Evolutionary conservation across 2,797 vertebrate species (phyloP).

Genomic region (Myoxocephalus aenaeus): DNA sequence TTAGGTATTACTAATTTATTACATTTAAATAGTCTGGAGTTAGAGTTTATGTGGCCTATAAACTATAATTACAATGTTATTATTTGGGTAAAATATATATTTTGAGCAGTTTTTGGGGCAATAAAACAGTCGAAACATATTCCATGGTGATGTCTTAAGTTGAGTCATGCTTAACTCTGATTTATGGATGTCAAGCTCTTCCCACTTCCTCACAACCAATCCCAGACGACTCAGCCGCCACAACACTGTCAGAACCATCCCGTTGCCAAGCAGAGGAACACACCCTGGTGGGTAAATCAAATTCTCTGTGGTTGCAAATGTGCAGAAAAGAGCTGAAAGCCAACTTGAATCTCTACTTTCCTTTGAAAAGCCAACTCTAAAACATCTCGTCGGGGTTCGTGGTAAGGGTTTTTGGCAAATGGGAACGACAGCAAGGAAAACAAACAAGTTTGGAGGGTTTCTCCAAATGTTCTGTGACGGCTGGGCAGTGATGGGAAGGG

Average conservation of each 20-base stretch:
- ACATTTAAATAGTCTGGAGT: neutral
- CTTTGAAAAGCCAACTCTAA: conserved; percentile 49
- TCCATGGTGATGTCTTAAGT: conserved; percentile 6
- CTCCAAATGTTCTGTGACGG: conserved; percentile 37
- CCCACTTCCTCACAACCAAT: conserved; percentile 35
- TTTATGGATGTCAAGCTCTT: conserved; percentile 37
- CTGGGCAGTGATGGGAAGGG: conserved; percentile 28
- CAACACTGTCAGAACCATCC: conserved; percentile 52
- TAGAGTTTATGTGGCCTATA: neutral
- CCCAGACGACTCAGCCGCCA: conserved; percentile 44
- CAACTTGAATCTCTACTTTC: conserved; percentile 34
- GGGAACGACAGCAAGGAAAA: conserved; percentile 55
- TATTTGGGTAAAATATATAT: neutral
- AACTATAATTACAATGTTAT: neutral
- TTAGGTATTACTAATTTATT: too few relatives aligned
- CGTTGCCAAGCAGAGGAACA: conserved; percentile 31
- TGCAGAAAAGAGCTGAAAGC: conserved; percentile 46
- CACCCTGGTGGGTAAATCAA: conserved; percentile 54
- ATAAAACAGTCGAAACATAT: neutral
- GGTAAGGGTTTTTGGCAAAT: conserved; percentile 48
- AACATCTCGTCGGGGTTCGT: conserved; percentile 40
- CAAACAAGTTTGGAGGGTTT: conserved; percentile 63
- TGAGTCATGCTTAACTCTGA: conserved; percentile 25
- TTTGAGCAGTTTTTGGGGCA: neutral
- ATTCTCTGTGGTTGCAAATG: conserved; percentile 46